These are phyloP conservation scores for Belgica antarctica DNA, from an alignment of 2,888 invertebrate species.

Conservation along the genomic window DNA sequence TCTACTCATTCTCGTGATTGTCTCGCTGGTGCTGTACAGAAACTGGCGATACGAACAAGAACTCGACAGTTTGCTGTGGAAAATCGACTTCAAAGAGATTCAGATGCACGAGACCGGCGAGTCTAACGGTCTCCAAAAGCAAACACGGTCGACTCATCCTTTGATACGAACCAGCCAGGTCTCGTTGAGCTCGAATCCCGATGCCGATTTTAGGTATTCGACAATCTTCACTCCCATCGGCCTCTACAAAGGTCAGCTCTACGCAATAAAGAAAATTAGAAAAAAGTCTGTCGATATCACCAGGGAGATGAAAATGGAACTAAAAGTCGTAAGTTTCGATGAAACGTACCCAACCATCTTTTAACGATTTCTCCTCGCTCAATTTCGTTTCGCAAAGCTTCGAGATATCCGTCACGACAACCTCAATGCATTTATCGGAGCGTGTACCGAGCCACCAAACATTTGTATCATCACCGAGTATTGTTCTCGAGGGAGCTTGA, in stretches of 20 bases:
- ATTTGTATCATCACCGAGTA: conserved; percentile 87
- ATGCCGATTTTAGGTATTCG: conserved; percentile 84
- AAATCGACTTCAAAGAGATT: conserved; percentile 87
- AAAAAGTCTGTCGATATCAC: conserved; percentile 86
- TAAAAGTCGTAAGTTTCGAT: conserved; percentile 80
- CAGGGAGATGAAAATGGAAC: conserved; percentile 86
- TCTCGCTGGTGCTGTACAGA: conserved; percentile 75
- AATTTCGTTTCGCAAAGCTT: conserved; percentile 61
- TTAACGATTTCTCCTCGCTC: too few relatives aligned
- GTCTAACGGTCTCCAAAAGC: conserved; percentile 51
- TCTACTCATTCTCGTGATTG: conserved; percentile 66
- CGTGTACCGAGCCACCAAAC: conserved; percentile 86
- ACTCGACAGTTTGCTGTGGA: conserved; percentile 88
- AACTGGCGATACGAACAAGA: conserved; percentile 95
- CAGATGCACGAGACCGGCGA: conserved; percentile 65
- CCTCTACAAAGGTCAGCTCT: conserved; percentile 80
- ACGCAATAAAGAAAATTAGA: conserved; percentile 80
- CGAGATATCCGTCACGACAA: conserved; percentile 88
- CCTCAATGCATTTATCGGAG: conserved; percentile 86
- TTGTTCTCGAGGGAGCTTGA: conserved; percentile 84
- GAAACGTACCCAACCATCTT: too few relatives aligned
- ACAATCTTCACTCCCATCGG: conserved; percentile 89
- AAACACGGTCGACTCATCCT: conserved; percentile 59
- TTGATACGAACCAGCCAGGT: conserved; percentile 81
- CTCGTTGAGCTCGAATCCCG: conserved; percentile 87